A percentile compares a stretch with the other conserved stretches of the same genome.
Evolutionary conservation across 2,113 vertebrate species (phyloP).

Genomic region (Salvator merianae): DNA sequence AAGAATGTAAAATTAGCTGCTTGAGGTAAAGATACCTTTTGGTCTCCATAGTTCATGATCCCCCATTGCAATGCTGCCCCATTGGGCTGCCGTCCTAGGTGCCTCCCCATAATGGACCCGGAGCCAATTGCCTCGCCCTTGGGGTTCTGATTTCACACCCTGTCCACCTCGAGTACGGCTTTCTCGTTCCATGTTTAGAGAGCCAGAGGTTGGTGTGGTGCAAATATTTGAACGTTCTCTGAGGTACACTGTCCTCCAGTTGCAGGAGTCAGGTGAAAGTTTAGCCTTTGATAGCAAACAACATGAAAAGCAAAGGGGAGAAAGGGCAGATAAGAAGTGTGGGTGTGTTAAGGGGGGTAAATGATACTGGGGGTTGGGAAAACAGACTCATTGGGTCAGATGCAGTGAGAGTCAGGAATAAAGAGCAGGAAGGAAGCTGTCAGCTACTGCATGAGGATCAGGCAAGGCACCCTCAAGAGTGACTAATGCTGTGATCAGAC

Average conservation of each 20-base stretch:
- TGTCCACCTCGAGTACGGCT: constrained; percentile 47
- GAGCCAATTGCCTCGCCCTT: fast-evolving
- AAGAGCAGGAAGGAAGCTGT: not conserved
- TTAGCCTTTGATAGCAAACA: constrained; percentile 63
- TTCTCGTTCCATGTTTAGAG: constrained; percentile 49
- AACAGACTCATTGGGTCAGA: not conserved
- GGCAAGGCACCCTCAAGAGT: not conserved
- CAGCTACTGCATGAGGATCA: no score
- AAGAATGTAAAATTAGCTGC: not conserved
- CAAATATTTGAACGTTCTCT: constrained; percentile 62
- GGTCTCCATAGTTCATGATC: not conserved
- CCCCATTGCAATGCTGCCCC: not conserved
- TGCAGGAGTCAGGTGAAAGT: constrained; percentile 35
- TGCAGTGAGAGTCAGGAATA: not conserved
- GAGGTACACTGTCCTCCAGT: constrained; percentile 52
- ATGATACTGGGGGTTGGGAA: not conserved
- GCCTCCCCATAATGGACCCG: no score
- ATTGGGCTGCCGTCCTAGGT: not conserved
- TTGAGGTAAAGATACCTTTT: not conserved
- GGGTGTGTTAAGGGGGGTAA: not conserved
- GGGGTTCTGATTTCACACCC: constrained; percentile 29
- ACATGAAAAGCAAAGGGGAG: constrained; percentile 46
- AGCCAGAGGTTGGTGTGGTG: constrained; percentile 36
- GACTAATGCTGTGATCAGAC: no score
- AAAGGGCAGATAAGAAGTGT: not conserved